Percentiles rank a stretch among this genome's conserved stretches.
Conservation (phyloP, 2,797 vertebrate species). For the Danio jaintianensis region DNA sequence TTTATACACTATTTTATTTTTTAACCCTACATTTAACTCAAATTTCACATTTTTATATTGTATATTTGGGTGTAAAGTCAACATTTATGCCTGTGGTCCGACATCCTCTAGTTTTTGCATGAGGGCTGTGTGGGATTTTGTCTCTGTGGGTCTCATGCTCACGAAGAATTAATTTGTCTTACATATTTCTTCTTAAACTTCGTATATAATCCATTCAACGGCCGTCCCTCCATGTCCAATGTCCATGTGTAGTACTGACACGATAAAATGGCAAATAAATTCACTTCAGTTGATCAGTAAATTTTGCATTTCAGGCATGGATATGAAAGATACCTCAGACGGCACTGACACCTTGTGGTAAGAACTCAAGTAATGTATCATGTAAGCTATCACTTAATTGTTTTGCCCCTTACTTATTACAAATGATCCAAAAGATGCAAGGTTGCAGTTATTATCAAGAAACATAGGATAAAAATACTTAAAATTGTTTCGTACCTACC, state of each 20-base stretch:
- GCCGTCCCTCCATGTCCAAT: background rate
- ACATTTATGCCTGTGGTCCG: background rate
- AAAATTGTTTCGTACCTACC: background rate
- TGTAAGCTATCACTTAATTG: too few species aligned
- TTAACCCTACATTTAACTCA: background rate
- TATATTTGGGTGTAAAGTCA: background rate
- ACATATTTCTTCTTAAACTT: background rate
- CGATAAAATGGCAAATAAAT: background rate
- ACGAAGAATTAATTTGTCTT: background rate
- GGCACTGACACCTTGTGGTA: conserved; percentile 2
- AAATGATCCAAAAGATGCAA: background rate
- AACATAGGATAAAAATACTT: background rate
- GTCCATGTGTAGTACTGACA: background rate
- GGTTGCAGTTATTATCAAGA: background rate
- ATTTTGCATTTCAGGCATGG: background rate
- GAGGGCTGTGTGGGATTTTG: background rate
- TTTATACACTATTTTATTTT: background rate
- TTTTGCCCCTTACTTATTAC: background rate
- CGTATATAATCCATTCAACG: background rate
- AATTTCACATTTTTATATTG: background rate
- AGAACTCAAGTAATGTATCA: background rate
- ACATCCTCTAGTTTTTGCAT: conserved; percentile 3
- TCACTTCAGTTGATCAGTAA: background rate
- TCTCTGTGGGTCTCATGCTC: conserved; percentile 5
- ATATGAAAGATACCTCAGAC: background rate